Conservation (phyloP, 2,888 invertebrate species). For the Drosophila leonis region DNA sequence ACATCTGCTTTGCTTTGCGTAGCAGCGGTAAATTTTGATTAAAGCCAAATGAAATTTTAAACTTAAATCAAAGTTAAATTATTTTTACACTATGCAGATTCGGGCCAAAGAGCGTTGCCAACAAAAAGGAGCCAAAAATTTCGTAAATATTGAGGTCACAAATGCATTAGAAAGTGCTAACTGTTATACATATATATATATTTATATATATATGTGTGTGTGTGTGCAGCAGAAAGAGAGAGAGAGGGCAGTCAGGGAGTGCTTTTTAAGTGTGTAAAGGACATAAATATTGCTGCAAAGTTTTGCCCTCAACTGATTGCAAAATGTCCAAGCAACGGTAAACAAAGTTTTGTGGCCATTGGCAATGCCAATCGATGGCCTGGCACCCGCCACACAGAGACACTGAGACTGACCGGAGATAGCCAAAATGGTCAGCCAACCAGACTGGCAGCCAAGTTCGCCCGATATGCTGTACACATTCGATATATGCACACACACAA, state of each 20-base stretch:
- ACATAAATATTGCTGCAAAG: constrained; percentile 64
- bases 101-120: constrained; percentile 30
- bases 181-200: constrained; percentile 18
- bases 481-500: not conserved
- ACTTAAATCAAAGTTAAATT: constrained; percentile 27
- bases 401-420: constrained; percentile 48
- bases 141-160: constrained; percentile 61
- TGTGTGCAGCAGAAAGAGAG: not conserved
- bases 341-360: constrained; percentile 70
- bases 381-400: constrained; percentile 30
- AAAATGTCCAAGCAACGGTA: constrained; percentile 58
- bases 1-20: not conserved
- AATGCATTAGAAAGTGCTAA: constrained; percentile 68
- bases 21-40: not conserved
- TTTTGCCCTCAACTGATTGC: constrained; percentile 57
- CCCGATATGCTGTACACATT: constrained; percentile 32
- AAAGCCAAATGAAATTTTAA: constrained; percentile 9
- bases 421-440: constrained; percentile 56
- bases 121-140: constrained; percentile 54
- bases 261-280: constrained; percentile 25
- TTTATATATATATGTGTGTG: not conserved
- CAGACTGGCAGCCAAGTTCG: constrained; percentile 49
- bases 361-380: constrained; percentile 57
- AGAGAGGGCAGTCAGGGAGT: not conserved
- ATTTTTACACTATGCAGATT: constrained; percentile 43